Conservation (phyloP, 1,140 invertebrate species). For the Calosoma granatense region DNA sequence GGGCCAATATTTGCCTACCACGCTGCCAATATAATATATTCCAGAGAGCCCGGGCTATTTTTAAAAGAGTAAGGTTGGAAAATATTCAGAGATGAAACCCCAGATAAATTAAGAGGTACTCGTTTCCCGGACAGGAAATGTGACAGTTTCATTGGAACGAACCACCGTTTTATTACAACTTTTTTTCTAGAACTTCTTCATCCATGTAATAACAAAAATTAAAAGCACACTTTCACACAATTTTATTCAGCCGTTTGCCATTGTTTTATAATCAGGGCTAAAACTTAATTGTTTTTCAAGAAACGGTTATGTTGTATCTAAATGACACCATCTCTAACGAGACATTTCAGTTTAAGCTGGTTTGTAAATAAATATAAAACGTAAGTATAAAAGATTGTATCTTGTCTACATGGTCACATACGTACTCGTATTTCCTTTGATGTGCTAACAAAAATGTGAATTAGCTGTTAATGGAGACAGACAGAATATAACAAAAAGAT, state of each 20-base stretch:
- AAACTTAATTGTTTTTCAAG: slow-evolving; percentile 3
- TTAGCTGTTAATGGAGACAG: too few relatives aligned
- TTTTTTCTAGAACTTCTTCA: slow-evolving; percentile 1
- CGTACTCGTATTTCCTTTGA: too few relatives aligned
- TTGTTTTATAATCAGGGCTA: slow-evolving; percentile 22
- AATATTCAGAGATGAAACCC: slow-evolving; percentile 6
- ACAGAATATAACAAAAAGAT: too few relatives aligned
- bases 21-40: slow-evolving; percentile 2
- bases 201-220: slow-evolving; percentile 2
- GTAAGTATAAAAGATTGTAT: too few relatives aligned
- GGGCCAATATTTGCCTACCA: not conserved
- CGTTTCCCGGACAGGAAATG: not conserved
- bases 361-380: too few relatives aligned
- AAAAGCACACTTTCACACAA: slow-evolving; percentile 4
- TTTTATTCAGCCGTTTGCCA: slow-evolving; percentile 20
- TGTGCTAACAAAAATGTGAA: too few relatives aligned
- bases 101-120: slow-evolving; percentile 6
- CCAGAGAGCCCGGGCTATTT: not conserved
- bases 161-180: not conserved
- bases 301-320: slow-evolving; percentile 1
- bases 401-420: too few relatives aligned
- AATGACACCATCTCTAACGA: not conserved
- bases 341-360: too few relatives aligned
- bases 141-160: slow-evolving; percentile 2
- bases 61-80: too few relatives aligned